phyloP scores from a whole-genome alignment of 2,113 vertebrate species.

The Phycodurus eques region DNA sequence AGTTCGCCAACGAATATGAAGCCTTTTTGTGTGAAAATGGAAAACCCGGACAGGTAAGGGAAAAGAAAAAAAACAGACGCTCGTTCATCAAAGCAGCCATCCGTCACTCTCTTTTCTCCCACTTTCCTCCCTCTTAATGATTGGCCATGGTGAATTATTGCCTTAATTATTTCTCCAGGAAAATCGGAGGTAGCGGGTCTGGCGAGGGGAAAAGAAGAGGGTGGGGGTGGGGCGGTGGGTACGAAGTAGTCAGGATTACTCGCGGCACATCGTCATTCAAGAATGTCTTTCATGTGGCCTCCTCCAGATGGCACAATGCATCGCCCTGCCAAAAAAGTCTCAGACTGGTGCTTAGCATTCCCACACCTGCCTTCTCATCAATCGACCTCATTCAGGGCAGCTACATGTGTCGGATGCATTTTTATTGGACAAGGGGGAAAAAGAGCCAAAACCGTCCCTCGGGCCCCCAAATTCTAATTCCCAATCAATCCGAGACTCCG shows the following conservation, averaged over 20 bases:
- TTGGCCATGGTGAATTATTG: constrained; percentile 66
- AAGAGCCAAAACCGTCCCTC: constrained; percentile 38
- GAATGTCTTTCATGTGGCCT: constrained; percentile 67
- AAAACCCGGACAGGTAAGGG: constrained; percentile 91
- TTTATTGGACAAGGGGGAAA: constrained; percentile 42
- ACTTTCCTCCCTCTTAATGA: constrained; percentile 59
- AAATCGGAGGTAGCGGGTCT: constrained; percentile 18
- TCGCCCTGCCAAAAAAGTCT: constrained; percentile 59
- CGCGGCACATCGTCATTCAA: constrained; percentile 69
- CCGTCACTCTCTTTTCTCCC: constrained; percentile 30
- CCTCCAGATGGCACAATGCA: constrained; percentile 70
- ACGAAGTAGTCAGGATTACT: constrained; percentile 65
- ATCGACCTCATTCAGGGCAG: constrained; percentile 61
- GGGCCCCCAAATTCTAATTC: constrained; percentile 61
- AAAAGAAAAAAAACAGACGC: constrained; percentile 7
- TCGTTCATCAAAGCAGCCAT: constrained; percentile 53
- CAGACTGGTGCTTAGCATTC: constrained; percentile 67
- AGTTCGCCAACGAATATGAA: constrained; percentile 91
- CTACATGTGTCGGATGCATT: constrained; percentile 29
- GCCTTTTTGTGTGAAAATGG: constrained; percentile 96
- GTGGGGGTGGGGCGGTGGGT: constrained; percentile 56
- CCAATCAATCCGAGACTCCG: constrained; percentile 69
- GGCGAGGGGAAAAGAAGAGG: constrained; percentile 14
- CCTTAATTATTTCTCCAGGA: constrained; percentile 64
- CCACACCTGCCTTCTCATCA: constrained; percentile 51